Conservation (phyloP, 2,113 vertebrate species). For the Mugil cephalus region DNA sequence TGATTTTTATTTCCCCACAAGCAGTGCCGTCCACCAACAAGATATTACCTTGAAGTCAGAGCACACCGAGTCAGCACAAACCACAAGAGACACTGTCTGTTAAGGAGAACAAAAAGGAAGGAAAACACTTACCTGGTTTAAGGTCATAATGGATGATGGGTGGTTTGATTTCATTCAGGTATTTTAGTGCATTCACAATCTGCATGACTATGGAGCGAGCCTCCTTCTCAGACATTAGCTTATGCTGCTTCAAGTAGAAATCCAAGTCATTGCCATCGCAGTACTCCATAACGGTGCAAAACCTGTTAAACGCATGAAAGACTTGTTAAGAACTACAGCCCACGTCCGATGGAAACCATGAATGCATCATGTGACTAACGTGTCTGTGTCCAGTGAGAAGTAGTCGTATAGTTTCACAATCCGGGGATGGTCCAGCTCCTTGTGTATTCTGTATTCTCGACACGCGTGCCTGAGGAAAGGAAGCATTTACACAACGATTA, state of each 20-base stretch:
- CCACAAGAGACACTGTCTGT: too few relatives aligned
- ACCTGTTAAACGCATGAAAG: conserved; percentile 79
- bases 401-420: conserved; percentile 99
- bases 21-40: conserved; percentile 98
- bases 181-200: conserved; percentile 98
- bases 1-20: conserved; percentile 99
- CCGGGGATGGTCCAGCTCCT: conserved; percentile 98
- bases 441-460: conserved; percentile 99
- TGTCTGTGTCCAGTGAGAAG: conserved; percentile 99
- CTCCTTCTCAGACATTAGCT: conserved; percentile 99
- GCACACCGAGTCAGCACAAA: conserved; percentile 3
- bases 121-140: conserved; percentile 92
- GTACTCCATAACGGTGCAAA: conserved; percentile 99
- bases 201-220: conserved; percentile 99
- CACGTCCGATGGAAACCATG: neutral
- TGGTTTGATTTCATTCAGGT: conserved; percentile 99
- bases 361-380: conserved; percentile 85
- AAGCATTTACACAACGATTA: conserved; percentile 45
- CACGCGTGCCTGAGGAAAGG: conserved; percentile 91
- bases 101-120: neutral
- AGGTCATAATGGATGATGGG: conserved; percentile 99
- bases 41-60: conserved; percentile 90
- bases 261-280: conserved; percentile 99
- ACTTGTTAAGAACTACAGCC: neutral
- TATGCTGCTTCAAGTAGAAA: conserved; percentile 99